phyloP scores from a whole-genome alignment of 2,888 invertebrate genomes.

The Drosophila atroscutellata region DNA sequence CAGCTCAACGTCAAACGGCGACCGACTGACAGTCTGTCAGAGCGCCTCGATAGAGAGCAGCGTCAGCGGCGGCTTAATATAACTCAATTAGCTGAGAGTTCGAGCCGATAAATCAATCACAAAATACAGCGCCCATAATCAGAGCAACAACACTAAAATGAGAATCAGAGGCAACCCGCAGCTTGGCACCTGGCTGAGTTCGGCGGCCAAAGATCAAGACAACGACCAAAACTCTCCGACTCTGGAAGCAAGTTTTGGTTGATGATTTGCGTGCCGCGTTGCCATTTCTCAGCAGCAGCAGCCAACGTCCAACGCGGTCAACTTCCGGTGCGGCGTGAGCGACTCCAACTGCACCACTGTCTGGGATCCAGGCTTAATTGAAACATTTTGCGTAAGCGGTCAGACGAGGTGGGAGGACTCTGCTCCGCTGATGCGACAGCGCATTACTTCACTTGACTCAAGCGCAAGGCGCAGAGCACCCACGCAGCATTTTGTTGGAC shows the following conservation, averaged over 20 bases:
- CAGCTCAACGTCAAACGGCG: constrained; percentile 54
- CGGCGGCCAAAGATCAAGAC: constrained; percentile 6
- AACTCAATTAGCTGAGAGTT: constrained; percentile 68
- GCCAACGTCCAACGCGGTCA: constrained; percentile 41
- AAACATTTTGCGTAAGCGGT: constrained; percentile 79
- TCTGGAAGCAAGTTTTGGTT: constrained; percentile 20
- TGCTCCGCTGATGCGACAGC: constrained; percentile 32
- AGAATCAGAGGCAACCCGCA: constrained; percentile 55
- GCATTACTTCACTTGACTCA: constrained; percentile 32
- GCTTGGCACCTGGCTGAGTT: constrained; percentile 69
- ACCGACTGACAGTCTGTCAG: constrained; percentile 71
- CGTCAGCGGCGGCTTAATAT: constrained; percentile 51
- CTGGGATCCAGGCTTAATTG: constrained; percentile 64
- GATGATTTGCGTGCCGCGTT: constrained; percentile 73
- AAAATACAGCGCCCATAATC: constrained; percentile 53
- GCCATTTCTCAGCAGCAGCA: constrained; percentile 68
- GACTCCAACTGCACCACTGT: constrained; percentile 3
- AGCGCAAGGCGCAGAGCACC: constrained; percentile 42
- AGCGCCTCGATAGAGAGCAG: constrained; percentile 48
- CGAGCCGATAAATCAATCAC: constrained; percentile 72
- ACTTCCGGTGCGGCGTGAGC: constrained; percentile 61
- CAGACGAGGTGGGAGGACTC: constrained; percentile 57
- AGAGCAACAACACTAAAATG: constrained; percentile 37
- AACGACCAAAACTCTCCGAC: not conserved
- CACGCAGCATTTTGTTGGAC: constrained; percentile 70